Conservation (phyloP, 2,113 vertebrate genomes). For the Pachyramphus minor region DNA sequence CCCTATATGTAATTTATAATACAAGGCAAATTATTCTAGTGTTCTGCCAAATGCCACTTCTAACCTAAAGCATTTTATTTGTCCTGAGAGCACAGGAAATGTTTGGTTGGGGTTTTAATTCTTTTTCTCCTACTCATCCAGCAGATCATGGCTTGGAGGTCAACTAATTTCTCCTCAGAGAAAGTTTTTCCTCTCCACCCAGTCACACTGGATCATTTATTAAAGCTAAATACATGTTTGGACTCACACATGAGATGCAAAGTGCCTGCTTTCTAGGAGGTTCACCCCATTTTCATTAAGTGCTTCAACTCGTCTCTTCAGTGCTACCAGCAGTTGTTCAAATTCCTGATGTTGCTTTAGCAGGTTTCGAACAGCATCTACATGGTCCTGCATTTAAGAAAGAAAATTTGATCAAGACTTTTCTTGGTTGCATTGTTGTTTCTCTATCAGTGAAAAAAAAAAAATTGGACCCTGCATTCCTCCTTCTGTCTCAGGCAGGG, state of each 20-base stretch:
- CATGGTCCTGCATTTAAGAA: constrained; percentile 74
- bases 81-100: background rate
- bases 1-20: background rate
- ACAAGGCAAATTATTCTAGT: background rate
- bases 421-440: background rate
- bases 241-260: constrained; percentile 71
- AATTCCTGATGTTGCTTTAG: constrained; percentile 81
- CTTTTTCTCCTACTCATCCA: background rate
- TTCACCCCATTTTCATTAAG: constrained; percentile 70
- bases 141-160: background rate
- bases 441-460: background rate
- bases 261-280: constrained; percentile 70
- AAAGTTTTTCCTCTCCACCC: background rate
- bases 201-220: background rate
- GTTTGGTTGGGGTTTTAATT: background rate
- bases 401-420: background rate
- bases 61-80: background rate
- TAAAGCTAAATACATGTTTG: background rate
- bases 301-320: constrained; percentile 73
- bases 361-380: constrained; percentile 76
- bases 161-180: background rate
- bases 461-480: background rate
- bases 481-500: background rate
- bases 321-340: constrained; percentile 69
- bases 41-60: background rate